Evolutionary conservation across 2,888 invertebrate species (phyloP).

Genomic region (Papilio elwesi): DNA sequence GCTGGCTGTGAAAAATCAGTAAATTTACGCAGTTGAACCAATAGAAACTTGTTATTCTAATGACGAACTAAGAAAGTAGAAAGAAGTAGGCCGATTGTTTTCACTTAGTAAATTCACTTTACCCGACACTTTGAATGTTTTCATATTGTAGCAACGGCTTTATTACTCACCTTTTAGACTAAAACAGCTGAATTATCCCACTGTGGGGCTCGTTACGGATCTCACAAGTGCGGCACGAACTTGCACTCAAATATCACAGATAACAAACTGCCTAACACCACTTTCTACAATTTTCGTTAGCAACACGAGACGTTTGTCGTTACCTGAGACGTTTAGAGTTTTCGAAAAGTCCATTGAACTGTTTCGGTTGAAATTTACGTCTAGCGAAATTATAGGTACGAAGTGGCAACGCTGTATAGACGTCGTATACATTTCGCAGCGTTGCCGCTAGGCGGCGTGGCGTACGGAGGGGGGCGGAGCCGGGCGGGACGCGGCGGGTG

Average conservation of each 20-base stretch:
- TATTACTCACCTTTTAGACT: slow-evolving; percentile 71
- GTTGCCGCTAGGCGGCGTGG: slow-evolving; percentile 77
- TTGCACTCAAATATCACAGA: slow-evolving; percentile 76
- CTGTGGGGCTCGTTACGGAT: slow-evolving; percentile 75
- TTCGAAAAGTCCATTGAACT: slow-evolving; percentile 84
- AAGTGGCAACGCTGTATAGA: slow-evolving; percentile 83
- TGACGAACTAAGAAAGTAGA: slow-evolving; percentile 55
- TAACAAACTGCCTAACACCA: slow-evolving; percentile 71
- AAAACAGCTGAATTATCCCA: slow-evolving; percentile 68
- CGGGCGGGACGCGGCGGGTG: slow-evolving; percentile 67
- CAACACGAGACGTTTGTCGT: slow-evolving; percentile 72
- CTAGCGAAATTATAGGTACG: slow-evolving; percentile 83
- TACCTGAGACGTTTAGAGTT: slow-evolving; percentile 76
- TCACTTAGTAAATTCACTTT: slow-evolving; percentile 42
- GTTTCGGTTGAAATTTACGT: slow-evolving; percentile 84
- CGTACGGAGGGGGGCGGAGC: slow-evolving; percentile 73
- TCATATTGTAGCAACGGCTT: slow-evolving; percentile 27
- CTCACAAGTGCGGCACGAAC: slow-evolving; percentile 78
- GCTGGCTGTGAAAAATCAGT: slow-evolving; percentile 31
- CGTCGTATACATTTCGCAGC: slow-evolving; percentile 71
- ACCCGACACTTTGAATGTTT: slow-evolving; percentile 39
- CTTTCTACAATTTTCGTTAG: slow-evolving; percentile 67
- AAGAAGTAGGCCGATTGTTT: slow-evolving; percentile 48
- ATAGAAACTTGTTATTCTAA: slow-evolving; percentile 48
- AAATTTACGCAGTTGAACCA: slow-evolving; percentile 61